These are phyloP conservation scores for Columba janthina DNA, from an alignment of 2,113 vertebrate genomes.

Conservation along the genomic window DNA sequence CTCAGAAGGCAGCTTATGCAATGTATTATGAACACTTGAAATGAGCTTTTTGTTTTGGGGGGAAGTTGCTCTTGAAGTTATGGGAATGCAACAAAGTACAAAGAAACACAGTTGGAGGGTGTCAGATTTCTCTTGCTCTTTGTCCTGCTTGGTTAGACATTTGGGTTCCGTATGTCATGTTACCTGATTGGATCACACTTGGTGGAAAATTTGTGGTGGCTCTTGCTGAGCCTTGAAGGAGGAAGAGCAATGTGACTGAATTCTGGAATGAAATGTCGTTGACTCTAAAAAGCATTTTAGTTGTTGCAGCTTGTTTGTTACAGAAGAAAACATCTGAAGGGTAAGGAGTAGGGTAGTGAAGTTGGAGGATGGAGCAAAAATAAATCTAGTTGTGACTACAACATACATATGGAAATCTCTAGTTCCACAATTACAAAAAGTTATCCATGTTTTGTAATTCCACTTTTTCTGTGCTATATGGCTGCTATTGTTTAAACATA, in stretches of 20 bases:
- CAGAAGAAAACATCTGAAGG: not conserved
- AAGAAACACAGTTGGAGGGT: not conserved
- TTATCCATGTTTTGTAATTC: not conserved
- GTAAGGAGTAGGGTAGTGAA: not conserved
- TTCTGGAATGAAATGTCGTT: not conserved
- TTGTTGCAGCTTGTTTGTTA: not conserved
- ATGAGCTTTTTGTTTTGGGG: not conserved
- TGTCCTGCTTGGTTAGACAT: not conserved
- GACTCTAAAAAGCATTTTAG: not conserved
- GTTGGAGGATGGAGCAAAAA: not conserved
- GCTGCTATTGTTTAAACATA: not conserved
- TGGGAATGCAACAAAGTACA: not conserved
- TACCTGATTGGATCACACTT: not conserved
- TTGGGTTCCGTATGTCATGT: not conserved
- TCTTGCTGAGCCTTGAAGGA: not conserved
- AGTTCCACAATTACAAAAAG: not conserved
- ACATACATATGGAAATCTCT: not conserved
- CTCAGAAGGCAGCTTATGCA: not conserved
- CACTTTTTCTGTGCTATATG: not conserved
- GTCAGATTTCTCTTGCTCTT: not conserved
- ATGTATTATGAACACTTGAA: not conserved
- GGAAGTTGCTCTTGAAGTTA: not conserved
- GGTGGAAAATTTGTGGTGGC: rapidly evolving
- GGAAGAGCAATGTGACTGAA: not conserved
- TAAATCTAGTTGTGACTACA: not conserved